Percentiles rank a stretch among this genome's conserved stretches.
These are phyloP conservation scores for Mastigias papua DNA, from an alignment of 30 jellyfish, hydroid and myxozoan genomes.

Conservation along the genomic window DNA sequence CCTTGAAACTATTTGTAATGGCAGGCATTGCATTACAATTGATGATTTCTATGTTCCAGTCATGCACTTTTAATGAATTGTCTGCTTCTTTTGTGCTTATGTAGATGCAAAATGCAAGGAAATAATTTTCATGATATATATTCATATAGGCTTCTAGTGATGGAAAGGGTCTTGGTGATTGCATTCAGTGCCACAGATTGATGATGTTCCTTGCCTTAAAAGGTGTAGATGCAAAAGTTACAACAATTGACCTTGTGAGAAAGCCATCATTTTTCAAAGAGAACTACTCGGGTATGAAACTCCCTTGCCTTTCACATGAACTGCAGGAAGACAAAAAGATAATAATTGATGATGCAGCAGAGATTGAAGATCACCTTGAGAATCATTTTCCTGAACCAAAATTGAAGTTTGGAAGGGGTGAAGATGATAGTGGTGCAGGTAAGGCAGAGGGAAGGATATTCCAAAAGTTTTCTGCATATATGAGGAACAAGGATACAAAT, in stretches of 20 bases:
- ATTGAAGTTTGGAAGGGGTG: conserved; percentile 59
- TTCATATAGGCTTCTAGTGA: conserved; percentile 90
- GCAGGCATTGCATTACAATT: neutral
- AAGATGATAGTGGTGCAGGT: conserved; percentile 88
- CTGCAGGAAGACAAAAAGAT: conserved; percentile 66
- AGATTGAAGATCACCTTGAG: conserved; percentile 92
- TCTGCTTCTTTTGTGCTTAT: no score
- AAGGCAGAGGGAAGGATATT: conserved; percentile 92
- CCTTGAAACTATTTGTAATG: neutral
- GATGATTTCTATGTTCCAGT: neutral
- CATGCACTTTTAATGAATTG: neutral
- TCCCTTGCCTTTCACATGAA: conserved; percentile 92
- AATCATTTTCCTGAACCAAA: conserved; percentile 92
- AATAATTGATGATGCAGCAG: conserved; percentile 92
- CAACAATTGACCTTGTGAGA: conserved; percentile 95
- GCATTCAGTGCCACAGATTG: conserved; percentile 95
- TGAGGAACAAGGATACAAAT: conserved; percentile 85
- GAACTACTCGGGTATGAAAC: conserved; percentile 94
- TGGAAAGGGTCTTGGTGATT: conserved; percentile 99
- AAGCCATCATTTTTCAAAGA: conserved; percentile 92
- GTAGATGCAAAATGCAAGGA: neutral
- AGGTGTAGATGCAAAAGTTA: conserved; percentile 97
- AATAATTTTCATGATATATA: neutral
- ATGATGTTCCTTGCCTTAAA: conserved; percentile 98
- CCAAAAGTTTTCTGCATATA: conserved; percentile 95